Evolutionary conservation across 2,113 vertebrate species (phyloP).

Genomic region (Chaenocephalus aceratus): DNA sequence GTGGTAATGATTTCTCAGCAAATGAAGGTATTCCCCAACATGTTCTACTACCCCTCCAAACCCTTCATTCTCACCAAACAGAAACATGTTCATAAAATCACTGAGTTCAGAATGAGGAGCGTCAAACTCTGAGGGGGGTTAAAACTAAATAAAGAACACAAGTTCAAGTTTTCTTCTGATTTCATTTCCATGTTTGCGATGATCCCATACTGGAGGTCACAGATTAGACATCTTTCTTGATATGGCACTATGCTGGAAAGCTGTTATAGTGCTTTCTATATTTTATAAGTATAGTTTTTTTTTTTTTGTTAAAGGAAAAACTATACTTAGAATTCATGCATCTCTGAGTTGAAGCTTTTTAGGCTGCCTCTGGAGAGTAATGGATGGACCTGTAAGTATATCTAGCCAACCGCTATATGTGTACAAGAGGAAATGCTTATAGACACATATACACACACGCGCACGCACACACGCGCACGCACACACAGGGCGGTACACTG

Average conservation of each 20-base stretch:
- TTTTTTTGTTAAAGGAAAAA: slow-evolving; percentile 24
- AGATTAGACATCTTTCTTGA: slow-evolving; percentile 18
- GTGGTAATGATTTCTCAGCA: neutral
- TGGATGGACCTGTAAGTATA: slow-evolving; percentile 56
- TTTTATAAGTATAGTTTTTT: slow-evolving; percentile 24
- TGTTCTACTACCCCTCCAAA: neutral
- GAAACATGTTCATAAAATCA: slow-evolving; percentile 2
- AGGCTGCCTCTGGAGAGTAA: slow-evolving; percentile 52
- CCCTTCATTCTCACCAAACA: too few relatives aligned
- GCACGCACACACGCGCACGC: too few relatives aligned
- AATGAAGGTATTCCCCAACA: neutral
- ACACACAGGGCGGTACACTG: neutral
- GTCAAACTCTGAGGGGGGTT: neutral
- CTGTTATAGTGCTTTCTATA: slow-evolving; percentile 44
- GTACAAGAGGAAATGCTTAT: slow-evolving; percentile 23
- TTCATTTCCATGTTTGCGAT: slow-evolving; percentile 5
- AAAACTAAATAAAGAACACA: neutral
- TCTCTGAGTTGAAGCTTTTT: slow-evolving; percentile 53
- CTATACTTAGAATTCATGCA: slow-evolving; percentile 35
- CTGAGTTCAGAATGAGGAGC: neutral
- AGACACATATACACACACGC: slow-evolving; percentile 6
- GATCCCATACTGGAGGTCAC: slow-evolving; percentile 22
- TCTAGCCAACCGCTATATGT: slow-evolving; percentile 29
- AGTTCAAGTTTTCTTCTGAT: neutral
- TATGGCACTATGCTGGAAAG: slow-evolving; percentile 15